Percentiles rank a stretch among this genome's conserved stretches.
phyloP scores from a whole-genome alignment of 1,140 invertebrate genomes.

The Thaumatotibia leucotreta region DNA sequence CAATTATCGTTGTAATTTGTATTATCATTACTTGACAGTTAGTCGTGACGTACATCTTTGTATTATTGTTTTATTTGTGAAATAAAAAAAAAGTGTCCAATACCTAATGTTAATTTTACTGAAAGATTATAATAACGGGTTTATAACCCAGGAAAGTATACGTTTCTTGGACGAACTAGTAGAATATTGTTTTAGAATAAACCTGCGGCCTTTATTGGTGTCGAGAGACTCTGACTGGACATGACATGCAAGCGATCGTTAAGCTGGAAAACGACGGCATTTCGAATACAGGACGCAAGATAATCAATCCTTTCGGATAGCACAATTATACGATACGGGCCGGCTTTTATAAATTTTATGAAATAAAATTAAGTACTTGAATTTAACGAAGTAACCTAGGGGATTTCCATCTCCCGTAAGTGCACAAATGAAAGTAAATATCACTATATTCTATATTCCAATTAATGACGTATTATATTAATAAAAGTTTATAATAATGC shows the following conservation, averaged over 20 bases:
- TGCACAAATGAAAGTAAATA: slow-evolving; percentile 25
- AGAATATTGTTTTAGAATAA: too few species aligned
- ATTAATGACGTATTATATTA: slow-evolving; percentile 26
- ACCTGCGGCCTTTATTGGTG: too few species aligned
- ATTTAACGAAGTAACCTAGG: not conserved
- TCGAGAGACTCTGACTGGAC: not conserved
- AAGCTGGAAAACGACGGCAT: not conserved
- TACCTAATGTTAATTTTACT: too few species aligned
- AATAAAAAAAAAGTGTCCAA: too few species aligned
- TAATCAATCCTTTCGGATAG: not conserved
- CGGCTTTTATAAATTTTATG: not conserved
- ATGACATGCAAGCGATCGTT: not conserved
- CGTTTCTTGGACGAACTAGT: too few species aligned
- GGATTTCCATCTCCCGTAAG: slow-evolving; percentile 24
- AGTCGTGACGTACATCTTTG: too few species aligned
- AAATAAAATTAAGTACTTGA: not conserved
- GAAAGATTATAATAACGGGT: too few species aligned
- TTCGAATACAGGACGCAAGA: not conserved
- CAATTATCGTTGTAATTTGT: too few species aligned
- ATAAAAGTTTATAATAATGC: slow-evolving; percentile 29
- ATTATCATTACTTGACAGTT: too few species aligned
- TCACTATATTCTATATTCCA: slow-evolving; percentile 11
- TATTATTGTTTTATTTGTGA: too few species aligned
- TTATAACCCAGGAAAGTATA: too few species aligned
- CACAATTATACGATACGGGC: not conserved